phyloP scores from a whole-genome alignment of 2,113 vertebrate genomes.

The Myiozetetes cayanensis region DNA sequence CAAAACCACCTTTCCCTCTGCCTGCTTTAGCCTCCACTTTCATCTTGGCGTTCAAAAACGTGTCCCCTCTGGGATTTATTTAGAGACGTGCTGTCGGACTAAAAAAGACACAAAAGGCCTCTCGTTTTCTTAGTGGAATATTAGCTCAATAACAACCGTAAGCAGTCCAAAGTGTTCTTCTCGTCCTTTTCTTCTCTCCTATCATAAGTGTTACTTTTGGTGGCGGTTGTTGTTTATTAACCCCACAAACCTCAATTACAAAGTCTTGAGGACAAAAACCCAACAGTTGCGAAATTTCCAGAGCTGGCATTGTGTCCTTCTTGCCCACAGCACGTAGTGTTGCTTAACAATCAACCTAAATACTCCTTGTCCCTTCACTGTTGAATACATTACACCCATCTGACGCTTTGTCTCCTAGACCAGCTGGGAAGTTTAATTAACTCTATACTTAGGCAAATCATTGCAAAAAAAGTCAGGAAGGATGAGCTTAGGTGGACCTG shows the following conservation, averaged over 20 bases:
- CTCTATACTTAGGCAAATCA: not conserved
- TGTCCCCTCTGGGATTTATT: constrained; percentile 13
- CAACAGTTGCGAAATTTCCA: constrained; percentile 37
- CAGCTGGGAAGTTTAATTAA: constrained; percentile 1
- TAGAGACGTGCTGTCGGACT: not conserved
- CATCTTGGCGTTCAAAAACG: not conserved
- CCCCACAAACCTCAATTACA: constrained; percentile 50
- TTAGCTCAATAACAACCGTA: not conserved
- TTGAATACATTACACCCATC: not conserved
- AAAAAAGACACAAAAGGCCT: constrained; percentile 23
- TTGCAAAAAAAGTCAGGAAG: not conserved
- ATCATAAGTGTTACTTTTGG: constrained; percentile 17
- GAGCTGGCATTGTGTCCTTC: constrained; percentile 48
- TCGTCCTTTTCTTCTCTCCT: constrained; percentile 17
- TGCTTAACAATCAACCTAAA: constrained; percentile 63
- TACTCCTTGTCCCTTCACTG: constrained; percentile 15
- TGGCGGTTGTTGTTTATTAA: constrained; percentile 51
- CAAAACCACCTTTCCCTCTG: constrained; percentile 43
- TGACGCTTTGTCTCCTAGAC: not conserved
- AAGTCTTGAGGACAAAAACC: constrained; percentile 18
- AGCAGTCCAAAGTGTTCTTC: not conserved
- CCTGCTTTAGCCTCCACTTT: constrained; percentile 18
- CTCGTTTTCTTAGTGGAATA: constrained; percentile 25
- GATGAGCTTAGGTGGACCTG: not conserved
- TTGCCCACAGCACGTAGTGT: constrained; percentile 41